phyloP scores from a whole-genome alignment of 2,888 invertebrate genomes.

The Argyresthia goedartella region DNA sequence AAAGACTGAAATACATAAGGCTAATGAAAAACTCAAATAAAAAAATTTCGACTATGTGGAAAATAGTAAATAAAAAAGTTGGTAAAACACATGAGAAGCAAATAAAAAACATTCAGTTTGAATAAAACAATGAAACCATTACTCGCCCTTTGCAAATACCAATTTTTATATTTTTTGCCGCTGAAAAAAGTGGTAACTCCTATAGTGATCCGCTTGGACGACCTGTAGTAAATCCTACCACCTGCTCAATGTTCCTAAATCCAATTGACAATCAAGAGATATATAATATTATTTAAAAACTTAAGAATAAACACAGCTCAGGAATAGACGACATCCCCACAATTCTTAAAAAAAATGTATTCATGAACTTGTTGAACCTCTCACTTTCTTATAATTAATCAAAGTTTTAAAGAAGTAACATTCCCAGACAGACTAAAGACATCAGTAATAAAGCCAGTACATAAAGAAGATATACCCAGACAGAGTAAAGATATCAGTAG shows the following conservation, averaged over 20 bases:
- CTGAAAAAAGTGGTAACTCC: background rate
- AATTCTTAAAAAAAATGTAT: background rate
- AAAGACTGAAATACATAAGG: too few species aligned
- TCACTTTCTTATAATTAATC: background rate
- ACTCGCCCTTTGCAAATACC: background rate
- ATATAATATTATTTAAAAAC: background rate
- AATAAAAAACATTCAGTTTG: too few species aligned
- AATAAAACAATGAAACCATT: too few species aligned
- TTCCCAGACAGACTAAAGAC: background rate
- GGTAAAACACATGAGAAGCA: too few species aligned
- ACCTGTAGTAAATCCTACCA: background rate
- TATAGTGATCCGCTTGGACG: background rate
- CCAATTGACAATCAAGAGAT: background rate
- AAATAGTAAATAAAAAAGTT: too few species aligned
- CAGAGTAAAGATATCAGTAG: too few species aligned
- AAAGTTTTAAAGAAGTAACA: background rate
- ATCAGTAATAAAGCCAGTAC: background rate
- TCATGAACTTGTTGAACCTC: too few species aligned
- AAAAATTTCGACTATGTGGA: too few species aligned
- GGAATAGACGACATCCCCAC: background rate
- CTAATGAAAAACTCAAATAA: too few species aligned
- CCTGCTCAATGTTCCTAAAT: background rate
- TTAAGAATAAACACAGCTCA: conserved; percentile 1
- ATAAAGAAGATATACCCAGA: too few species aligned
- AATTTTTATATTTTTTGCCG: background rate